Base-by-base conservation (phyloP, 2,113 vertebrate species). In the Carollia perspicillata region DNA sequence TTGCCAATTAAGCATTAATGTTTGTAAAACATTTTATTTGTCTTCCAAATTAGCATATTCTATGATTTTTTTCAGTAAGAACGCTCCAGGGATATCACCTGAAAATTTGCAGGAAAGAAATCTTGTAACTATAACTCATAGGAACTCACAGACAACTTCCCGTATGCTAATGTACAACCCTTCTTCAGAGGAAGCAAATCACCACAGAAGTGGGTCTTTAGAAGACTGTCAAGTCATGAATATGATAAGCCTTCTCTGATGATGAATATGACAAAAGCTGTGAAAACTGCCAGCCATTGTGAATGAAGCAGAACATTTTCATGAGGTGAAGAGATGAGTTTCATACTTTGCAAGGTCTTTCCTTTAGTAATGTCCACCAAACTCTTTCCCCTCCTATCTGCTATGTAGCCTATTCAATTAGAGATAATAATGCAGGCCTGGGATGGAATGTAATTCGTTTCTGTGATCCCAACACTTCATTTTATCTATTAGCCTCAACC, bases 201-300 rank as follows among this genome's bases (percentile, higher is more conserved):
- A 60, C 93, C 66, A 94, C 77, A 85, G 93, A 97, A 90, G 71
- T 77, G 53, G 35, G 42, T 89, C 78, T 93, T 95, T 78, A 84
- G n/a, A 89, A 88, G 66, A 72, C 71, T 92, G 69, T 94, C 80
- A 81, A 42, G 68, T 78, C 20, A 23, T 90, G 93, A 96, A 77
- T 63, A 92, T 51, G 33, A 88, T 68, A 87, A 95, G 9, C 37
- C 44, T 94, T 90, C 78, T 93, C 65, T 88, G 77, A 14, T 89
- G 80, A 93, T 86, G 85, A 93, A 89, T 72, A 90, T 78, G 77
- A 53, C 65, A 79, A 86, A 94, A 13, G 77, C 91, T 97, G 95
- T 94, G 77, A 72, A 95, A 96, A 89, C 33, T 58, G 49, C 71
- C 92, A 81, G 71, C 66, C 35, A 28, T 83, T 77, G 49, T 75